Base-by-base conservation (phyloP, 2,888 invertebrate species). In the Nezara viridula region DNA sequence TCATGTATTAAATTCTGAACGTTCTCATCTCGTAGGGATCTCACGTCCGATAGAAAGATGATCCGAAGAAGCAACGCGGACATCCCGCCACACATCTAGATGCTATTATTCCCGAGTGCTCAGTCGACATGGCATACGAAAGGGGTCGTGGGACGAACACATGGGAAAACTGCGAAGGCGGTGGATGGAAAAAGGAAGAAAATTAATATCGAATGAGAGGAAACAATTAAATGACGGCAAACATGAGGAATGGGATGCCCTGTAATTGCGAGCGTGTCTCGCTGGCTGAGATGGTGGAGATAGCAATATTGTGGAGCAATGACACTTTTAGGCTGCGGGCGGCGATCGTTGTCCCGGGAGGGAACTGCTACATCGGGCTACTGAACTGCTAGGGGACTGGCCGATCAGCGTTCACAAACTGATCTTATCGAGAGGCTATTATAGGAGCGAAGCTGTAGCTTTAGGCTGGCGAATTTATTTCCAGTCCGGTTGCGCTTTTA, bases 251-350 rank as follows among this genome's bases (percentile, higher is more conserved):
- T 44, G 44, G 81, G 77, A 77, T 44, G 32, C 2, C 21, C 7
- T 77, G 44, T 81, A 81, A 81, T 81, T 81, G 81, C 44, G 81
- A 47, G 81, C 81, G 81, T 81, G 81, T 44, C 81, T 81, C 66
- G 21, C 44, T 21, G 10, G 14, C 32, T 37, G 66, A 73, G 81
- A 81, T 81, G 44, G 81, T 24, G 4, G 44, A n/a, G 81, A 81
- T 81, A 81, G 81, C 44, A 14, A 40, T 47, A 44, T 81, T 16
- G 12, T 40, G 44, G 81, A n/a, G 81, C 81, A 81, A 81, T 47
- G 81, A 81, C 81, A 81, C 44, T 81, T 81, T 81, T 81, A n/a
- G 81, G 81, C 10, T n/a, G 7, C n/a, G 10, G 7, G 2, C 47
- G 24, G 44, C 24, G 44, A 44, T 44, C 44, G 44, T 81, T 81